phyloP scores from a whole-genome alignment of 2,888 invertebrate genomes.

The Drosophila fulvimacula region DNA sequence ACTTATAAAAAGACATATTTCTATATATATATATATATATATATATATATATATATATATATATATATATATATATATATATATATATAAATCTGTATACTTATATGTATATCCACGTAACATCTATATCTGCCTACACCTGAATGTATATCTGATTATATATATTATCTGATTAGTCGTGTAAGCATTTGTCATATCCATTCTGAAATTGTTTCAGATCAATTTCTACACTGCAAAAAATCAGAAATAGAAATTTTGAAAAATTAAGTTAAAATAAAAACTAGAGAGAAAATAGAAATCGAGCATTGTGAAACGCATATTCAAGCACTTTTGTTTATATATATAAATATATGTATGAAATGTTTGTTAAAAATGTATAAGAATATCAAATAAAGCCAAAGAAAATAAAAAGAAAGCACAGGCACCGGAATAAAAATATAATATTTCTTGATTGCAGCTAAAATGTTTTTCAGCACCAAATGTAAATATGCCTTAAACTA shows the following conservation, averaged over 20 bases:
- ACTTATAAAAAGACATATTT: conserved; percentile 6
- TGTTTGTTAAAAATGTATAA: conserved; percentile 49
- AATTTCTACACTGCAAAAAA: neutral
- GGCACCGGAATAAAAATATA: neutral
- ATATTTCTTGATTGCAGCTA: neutral
- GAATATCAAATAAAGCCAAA: conserved; percentile 58
- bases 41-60: neutral
- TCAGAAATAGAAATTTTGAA: neutral
- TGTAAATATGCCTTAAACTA: neutral
- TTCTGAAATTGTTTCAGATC: neutral
- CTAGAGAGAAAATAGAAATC: neutral
- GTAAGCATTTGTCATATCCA: conserved; percentile 3
- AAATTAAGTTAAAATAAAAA: neutral
- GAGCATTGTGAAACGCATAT: conserved; percentile 30
- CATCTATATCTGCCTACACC: neutral
- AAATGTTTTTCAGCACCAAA: neutral
- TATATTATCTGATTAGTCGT: conserved; percentile 16
- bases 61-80: neutral
- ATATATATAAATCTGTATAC: neutral
- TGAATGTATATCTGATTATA: too few relatives aligned
- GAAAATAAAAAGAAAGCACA: conserved; percentile 39
- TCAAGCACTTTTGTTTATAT: conserved; percentile 27
- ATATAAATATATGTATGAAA: conserved; percentile 21
- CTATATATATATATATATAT: neutral
- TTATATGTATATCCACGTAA: neutral